Evolutionary conservation across 2,113 vertebrate species (phyloP), one percentile per base, ranked within the genome.

Genomic region (cattle (Bos taurus)): DNA sequence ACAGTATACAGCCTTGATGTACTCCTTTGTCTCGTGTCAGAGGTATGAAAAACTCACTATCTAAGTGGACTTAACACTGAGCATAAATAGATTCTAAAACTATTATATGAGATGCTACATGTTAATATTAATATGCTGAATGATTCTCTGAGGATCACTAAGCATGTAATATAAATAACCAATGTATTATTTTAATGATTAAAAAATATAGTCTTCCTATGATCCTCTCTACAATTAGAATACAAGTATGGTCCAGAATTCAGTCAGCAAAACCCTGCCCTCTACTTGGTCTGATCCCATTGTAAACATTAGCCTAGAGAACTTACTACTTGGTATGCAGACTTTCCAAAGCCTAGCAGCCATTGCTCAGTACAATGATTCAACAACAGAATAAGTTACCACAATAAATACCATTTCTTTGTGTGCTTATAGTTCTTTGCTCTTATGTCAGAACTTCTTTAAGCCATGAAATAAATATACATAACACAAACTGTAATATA

Each of bases 261-360:
- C 98, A 4, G 98, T 99, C 97, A 98, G 98, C 98, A 99, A 99
- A 99, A 98, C 99, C 89, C 98, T 99, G 95, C 99, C 99, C 3
- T 99, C 99, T 64, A 99, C 99, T 93, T 99, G 99, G 99, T 99
- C 99, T 86, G 99, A 99, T 98, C 99, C 99, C 98, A 99, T 99
- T 26, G 99, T 99, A 97, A 99, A 99, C 99, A 99, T 99, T 99
- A 99, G 99, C 98, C 99, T 99, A 98, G 99, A 99, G 99, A 99
- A 99, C 98, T 99, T 99, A 98, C 98, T 99, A 80, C 99, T 99
- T 83, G 99, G 99, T 96, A 99, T 99, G 98, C 99, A 99, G 90
- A 99, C 99, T 81, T 95, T 99, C 99, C 92, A 99, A 99, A 98
- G 99, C 99, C 16, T 98, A 98, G 89, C 99, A 99, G 98, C 99